Evolutionary conservation across 2,113 vertebrate species (phyloP).

Genomic region (Syrmaticus mikado): DNA sequence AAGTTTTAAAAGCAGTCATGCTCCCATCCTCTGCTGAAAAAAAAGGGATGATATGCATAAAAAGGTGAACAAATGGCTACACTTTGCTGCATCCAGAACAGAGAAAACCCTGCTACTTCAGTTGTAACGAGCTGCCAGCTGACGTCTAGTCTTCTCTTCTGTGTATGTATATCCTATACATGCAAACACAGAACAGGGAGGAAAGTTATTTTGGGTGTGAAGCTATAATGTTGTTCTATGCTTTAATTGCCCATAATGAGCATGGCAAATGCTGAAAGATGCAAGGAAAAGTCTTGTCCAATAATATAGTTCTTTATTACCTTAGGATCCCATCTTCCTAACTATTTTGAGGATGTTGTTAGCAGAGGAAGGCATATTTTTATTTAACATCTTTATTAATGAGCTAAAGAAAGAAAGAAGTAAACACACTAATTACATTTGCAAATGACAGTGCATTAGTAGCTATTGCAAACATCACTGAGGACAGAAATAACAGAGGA

Average conservation of each 20-base stretch:
- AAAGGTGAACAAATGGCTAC: slow-evolving; percentile 23
- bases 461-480: slow-evolving; percentile 79
- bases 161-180: neutral
- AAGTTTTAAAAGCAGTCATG: slow-evolving; percentile 18
- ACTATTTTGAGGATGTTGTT: slow-evolving; percentile 65
- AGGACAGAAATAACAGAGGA: slow-evolving; percentile 78
- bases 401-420: slow-evolving; percentile 81
- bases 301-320: slow-evolving; percentile 67
- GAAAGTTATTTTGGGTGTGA: slow-evolving; percentile 29
- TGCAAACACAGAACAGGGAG: neutral
- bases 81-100: neutral
- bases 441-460: slow-evolving; percentile 84
- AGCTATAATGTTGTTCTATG: slow-evolving; percentile 46
- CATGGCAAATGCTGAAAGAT: slow-evolving; percentile 43
- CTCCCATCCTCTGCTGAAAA: slow-evolving; percentile 6
- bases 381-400: slow-evolving; percentile 88
- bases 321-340: slow-evolving; percentile 60
- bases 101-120: neutral
- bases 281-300: slow-evolving; percentile 60
- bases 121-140: neutral
- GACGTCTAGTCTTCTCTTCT: neutral
- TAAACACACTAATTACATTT: slow-evolving; percentile 84
- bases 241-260: slow-evolving; percentile 60
- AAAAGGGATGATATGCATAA: neutral
- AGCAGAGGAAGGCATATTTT: slow-evolving; percentile 82